A percentile compares a stretch with the other conserved stretches of the same genome.
Evolutionary conservation across 2,113 vertebrate species (phyloP).

Genomic region (Callocephalon fimbriatum): DNA sequence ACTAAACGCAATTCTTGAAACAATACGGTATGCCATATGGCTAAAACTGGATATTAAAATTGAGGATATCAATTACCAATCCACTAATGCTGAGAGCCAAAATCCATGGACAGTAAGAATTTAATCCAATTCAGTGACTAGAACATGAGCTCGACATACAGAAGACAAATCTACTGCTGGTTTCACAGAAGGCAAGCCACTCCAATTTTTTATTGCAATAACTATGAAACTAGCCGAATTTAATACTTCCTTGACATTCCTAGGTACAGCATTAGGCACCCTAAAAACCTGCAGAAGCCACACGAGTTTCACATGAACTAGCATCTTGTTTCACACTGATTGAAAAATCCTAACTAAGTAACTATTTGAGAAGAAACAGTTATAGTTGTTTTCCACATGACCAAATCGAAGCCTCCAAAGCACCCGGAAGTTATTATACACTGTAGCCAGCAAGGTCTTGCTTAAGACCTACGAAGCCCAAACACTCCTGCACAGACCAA

Average conservation of each 20-base stretch:
- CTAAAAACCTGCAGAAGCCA: neutral
- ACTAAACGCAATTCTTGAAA: conserved; percentile 24
- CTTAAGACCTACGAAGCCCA: neutral
- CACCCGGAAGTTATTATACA: conserved; percentile 28
- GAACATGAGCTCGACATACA: conserved; percentile 57
- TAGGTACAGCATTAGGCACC: neutral
- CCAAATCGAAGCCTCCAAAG: neutral
- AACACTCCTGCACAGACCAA: neutral
- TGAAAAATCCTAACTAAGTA: conserved; percentile 29
- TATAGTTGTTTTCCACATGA: conserved; percentile 19
- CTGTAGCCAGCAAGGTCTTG: neutral
- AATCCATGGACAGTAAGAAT: conserved; percentile 80
- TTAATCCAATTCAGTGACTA: conserved; percentile 81
- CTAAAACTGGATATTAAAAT: conserved; percentile 75
- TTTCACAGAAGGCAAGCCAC: neutral
- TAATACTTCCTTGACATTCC: neutral
- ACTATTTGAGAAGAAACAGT: conserved; percentile 6
- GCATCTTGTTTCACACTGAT: neutral
- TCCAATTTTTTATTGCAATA: neutral
- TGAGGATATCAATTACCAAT: conserved; percentile 82
- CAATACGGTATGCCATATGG: conserved; percentile 74
- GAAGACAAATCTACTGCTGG: conserved; percentile 12
- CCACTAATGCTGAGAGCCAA: conserved; percentile 78
- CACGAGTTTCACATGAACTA: neutral
- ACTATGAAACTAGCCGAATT: neutral